Evolutionary conservation across 2,797 vertebrate species (phyloP).

Genomic region (Lagodon rhomboides): DNA sequence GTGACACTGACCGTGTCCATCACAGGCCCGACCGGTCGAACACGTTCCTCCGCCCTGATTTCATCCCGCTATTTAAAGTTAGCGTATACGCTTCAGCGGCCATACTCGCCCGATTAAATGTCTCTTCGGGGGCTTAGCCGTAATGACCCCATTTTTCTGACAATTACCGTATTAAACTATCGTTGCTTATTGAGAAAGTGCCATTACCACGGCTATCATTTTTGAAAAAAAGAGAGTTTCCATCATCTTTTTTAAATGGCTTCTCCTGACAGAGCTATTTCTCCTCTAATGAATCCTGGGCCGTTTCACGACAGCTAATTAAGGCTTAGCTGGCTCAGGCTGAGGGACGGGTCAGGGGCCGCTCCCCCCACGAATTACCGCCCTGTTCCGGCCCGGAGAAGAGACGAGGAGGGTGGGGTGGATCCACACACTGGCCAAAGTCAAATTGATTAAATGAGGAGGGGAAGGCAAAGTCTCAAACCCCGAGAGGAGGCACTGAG

Average conservation of each 20-base stretch:
- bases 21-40: slow-evolving; percentile 43
- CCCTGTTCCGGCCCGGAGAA: slow-evolving; percentile 58
- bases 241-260: slow-evolving; percentile 88
- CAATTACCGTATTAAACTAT: slow-evolving; percentile 96
- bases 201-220: slow-evolving; percentile 84
- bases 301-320: slow-evolving; percentile 88
- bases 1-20: slow-evolving; percentile 79
- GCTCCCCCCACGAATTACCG: slow-evolving; percentile 76
- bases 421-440: slow-evolving; percentile 74
- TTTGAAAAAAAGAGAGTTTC: slow-evolving; percentile 80
- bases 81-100: slow-evolving; percentile 67
- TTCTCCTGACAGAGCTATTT: slow-evolving; percentile 84
- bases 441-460: slow-evolving; percentile 85
- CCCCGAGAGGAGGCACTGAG: slow-evolving; percentile 29
- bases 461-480: slow-evolving; percentile 44
- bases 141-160: slow-evolving; percentile 90
- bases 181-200: slow-evolving; percentile 92
- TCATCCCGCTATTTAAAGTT: slow-evolving; percentile 84
- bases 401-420: slow-evolving; percentile 14
- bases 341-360: slow-evolving; percentile 83
- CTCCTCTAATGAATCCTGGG: slow-evolving; percentile 85
- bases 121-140: slow-evolving; percentile 84
- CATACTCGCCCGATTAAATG: slow-evolving; percentile 87
- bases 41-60: slow-evolving; percentile 70
- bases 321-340: slow-evolving; percentile 86